Conservation (phyloP, 2,113 vertebrate genomes). For the Apistogramma diplotaenia region DNA sequence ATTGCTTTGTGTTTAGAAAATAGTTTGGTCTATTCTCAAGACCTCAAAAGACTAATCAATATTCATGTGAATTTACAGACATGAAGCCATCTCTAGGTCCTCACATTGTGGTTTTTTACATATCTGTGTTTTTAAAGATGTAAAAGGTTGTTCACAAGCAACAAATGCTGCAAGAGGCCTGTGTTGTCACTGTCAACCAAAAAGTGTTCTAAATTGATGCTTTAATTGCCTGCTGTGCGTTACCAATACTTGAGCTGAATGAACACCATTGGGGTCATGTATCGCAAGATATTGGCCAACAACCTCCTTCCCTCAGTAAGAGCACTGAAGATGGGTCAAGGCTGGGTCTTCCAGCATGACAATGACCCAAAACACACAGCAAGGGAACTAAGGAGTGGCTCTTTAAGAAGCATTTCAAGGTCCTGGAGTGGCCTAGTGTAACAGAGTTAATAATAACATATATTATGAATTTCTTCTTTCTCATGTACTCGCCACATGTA, state of each 20-base stretch:
- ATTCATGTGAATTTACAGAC: conserved; percentile 17
- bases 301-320: too few relatives aligned
- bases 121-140: background rate
- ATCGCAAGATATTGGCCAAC: too few relatives aligned
- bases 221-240: conserved; percentile 34
- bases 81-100: background rate
- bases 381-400: too few relatives aligned
- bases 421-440: too few relatives aligned
- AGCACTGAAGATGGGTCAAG: too few relatives aligned
- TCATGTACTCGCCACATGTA: too few relatives aligned
- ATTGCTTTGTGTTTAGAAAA: conserved; percentile 50
- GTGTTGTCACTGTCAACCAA: conserved; percentile 33
- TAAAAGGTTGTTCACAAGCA: background rate
- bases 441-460: too few relatives aligned
- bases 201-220: conserved; percentile 5
- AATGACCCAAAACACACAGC: too few relatives aligned
- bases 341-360: too few relatives aligned
- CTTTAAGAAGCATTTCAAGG: too few relatives aligned
- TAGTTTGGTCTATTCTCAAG: conserved; percentile 1
- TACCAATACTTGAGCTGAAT: conserved; percentile 4
- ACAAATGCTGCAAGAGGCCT: conserved; percentile 10
- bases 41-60: conserved; percentile 11
- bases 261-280: background rate
- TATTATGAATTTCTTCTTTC: too few relatives aligned
- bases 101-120: background rate